A percentile compares a stretch with the other conserved stretches of the same genome.
Conservation (phyloP, 2,888 invertebrate genomes). For the Sthenelais limicola region DNA sequence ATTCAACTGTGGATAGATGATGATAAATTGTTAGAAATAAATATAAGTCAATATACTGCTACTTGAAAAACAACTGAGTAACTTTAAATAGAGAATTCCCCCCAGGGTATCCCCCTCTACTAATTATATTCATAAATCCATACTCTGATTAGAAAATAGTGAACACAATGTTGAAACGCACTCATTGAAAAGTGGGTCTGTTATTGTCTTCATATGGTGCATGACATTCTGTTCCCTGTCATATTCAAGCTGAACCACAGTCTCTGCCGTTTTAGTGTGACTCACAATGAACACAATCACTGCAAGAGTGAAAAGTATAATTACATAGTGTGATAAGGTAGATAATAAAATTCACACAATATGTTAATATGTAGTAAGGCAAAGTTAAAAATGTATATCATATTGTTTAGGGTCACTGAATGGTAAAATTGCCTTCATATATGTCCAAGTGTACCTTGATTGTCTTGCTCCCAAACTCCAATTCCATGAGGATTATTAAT, state of each 20-base stretch:
- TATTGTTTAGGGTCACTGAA: neutral
- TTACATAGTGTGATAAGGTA: neutral
- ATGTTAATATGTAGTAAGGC: neutral
- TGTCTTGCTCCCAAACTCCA: constrained; percentile 20
- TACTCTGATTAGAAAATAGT: neutral
- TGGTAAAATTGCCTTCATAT: neutral
- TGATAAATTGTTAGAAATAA: neutral
- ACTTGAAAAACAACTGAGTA: too few species aligned
- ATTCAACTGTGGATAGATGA: neutral
- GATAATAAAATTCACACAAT: neutral
- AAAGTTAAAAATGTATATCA: neutral
- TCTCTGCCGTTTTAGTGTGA: neutral
- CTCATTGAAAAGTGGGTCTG: neutral
- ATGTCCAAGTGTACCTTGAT: neutral
- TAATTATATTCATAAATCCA: neutral
- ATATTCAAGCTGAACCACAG: constrained; percentile 1
- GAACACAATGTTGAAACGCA: neutral
- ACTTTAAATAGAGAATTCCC: too few species aligned
- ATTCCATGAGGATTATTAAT: constrained; percentile 1
- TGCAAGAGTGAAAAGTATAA: neutral
- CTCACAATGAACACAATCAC: neutral
- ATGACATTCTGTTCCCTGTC: neutral
- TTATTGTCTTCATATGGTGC: neutral
- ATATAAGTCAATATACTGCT: too few species aligned
- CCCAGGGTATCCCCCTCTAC: too few species aligned